phyloP scores from a whole-genome alignment of 2,113 vertebrate genomes.

The Apus apus region DNA sequence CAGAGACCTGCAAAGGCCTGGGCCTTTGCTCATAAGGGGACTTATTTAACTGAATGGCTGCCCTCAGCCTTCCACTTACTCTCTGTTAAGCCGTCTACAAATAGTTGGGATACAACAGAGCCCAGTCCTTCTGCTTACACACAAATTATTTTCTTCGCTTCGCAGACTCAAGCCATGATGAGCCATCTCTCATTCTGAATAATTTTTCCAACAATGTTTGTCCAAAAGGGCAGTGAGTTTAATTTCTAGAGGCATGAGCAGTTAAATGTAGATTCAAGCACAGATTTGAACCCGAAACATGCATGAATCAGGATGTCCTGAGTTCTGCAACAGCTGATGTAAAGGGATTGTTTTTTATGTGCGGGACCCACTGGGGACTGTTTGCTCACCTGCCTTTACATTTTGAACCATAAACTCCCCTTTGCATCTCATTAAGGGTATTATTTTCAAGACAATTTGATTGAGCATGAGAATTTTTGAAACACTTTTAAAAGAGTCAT shows the following conservation, averaged over 20 bases:
- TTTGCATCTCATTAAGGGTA: not conserved
- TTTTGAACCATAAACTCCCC: not conserved
- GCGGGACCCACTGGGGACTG: not conserved
- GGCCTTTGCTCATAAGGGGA: not conserved
- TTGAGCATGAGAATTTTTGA: not conserved
- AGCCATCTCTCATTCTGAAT: conserved; percentile 7
- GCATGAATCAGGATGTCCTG: not conserved
- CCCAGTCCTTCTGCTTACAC: conserved; percentile 16
- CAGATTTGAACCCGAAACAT: not conserved
- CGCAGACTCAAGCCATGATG: not conserved
- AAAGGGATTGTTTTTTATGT: not conserved
- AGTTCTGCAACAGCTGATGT: not conserved
- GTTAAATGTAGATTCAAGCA: not conserved
- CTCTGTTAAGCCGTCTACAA: conserved; percentile 6
- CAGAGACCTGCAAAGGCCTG: not conserved
- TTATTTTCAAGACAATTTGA: not conserved
- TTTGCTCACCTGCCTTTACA: not conserved
- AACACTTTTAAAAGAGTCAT: not conserved
- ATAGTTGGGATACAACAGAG: not conserved
- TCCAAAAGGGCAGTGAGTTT: not conserved
- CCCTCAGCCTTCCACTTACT: conserved; percentile 3
- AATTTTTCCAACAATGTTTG: conserved; percentile 1
- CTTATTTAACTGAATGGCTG: not conserved
- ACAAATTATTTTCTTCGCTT: conserved; percentile 53
- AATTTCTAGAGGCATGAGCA: not conserved